Evolutionary conservation across 2,113 vertebrate genomes (phyloP), one percentile per base, ranked within the genome.

Genomic region (Saimiri boliviensis): DNA sequence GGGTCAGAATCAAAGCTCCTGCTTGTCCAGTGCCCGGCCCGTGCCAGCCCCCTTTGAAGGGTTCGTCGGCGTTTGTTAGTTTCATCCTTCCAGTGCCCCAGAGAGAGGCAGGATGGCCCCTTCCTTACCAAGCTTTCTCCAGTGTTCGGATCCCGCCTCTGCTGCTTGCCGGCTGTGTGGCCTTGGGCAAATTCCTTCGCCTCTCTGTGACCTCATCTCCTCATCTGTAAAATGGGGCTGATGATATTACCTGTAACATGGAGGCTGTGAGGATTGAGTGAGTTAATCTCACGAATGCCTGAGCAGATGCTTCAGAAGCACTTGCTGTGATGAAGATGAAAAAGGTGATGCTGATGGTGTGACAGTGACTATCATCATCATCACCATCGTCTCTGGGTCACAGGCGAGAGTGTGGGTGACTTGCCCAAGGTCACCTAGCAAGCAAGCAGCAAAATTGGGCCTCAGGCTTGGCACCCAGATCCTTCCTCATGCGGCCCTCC

Each of bases 351-450:
- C 19, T 7, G 45, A 0, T 19, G 6, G 10, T 4, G 58, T 42
- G 40, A 30, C 23, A 14, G 4, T 30, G 40, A 76, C 3, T 1
- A 45, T 4, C 7, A 25, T 21, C 20, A 0, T 14, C 1, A 2
- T 6, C 16, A 3, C 20, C 16, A 1, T 23, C 35, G 2, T n/a
- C 10, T 13, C 45, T 4, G 17, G 30, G 23, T 52, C 52, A 2
- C 52, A 4, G 0, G 0, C 1, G 37, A 12, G 0, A 0, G 17
- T 10, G n/a, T 37, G 9, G 0, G 35, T 17, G 35, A n/a, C 52
- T 14, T 10, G 17, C 60, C 30, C 73, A 45, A n/a, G 80, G 80
- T 85, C 86, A 32, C 5, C 0, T 0, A 23, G 60, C 35, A 60
- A 49, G 47, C 16, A 8, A 35, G 56, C 56, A 77, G 70, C 70